Conservation (phyloP, 2,888 invertebrate genomes). For the Lycophotia porphyrea region DNA sequence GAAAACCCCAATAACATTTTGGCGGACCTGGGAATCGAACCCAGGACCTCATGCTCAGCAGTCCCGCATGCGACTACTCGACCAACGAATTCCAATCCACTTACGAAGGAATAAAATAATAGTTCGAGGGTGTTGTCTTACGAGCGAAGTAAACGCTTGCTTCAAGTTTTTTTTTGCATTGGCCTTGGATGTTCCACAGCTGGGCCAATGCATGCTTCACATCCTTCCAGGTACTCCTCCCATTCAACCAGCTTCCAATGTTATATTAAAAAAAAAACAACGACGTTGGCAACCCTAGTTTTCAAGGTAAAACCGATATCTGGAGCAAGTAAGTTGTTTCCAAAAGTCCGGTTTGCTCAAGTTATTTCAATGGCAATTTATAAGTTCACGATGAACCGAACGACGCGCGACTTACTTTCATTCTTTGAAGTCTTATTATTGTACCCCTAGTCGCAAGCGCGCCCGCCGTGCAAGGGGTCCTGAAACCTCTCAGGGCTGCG, state of each 20-base stretch:
- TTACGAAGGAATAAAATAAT: too few relatives aligned
- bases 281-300: constrained; percentile 21
- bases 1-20: too few relatives aligned
- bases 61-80: too few relatives aligned
- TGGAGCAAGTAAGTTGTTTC: constrained; percentile 28
- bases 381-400: constrained; percentile 15
- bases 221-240: neutral
- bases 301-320: constrained; percentile 42
- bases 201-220: neutral
- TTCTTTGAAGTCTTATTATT: neutral
- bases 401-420: constrained; percentile 34
- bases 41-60: too few relatives aligned
- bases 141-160: too few relatives aligned
- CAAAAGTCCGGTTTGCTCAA: constrained; percentile 39
- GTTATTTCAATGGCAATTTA: constrained; percentile 23
- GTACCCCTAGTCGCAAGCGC: too few relatives aligned
- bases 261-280: neutral
- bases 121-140: too few relatives aligned
- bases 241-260: neutral
- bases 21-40: too few relatives aligned
- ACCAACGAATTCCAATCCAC: too few relatives aligned
- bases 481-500: too few relatives aligned
- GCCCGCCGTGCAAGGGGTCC: too few relatives aligned
- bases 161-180: too few relatives aligned
- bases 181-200: neutral